Base-by-base conservation (phyloP, 2,888 invertebrate species). In the Limulus polyphemus region DNA sequence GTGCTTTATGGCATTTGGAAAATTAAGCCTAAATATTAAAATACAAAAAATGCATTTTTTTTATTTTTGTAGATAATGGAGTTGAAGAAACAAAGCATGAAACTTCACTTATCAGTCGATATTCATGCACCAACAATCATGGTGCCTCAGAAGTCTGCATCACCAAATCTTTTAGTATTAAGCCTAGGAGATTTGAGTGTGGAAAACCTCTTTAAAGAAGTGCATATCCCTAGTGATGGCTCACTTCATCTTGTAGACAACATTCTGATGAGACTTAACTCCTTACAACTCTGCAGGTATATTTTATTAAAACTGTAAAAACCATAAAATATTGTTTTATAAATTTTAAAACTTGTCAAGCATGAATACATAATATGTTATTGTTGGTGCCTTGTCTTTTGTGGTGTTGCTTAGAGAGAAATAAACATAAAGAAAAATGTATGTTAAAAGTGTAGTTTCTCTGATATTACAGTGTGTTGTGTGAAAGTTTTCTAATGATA, bases 131-230 rank as follows among this genome's bases (percentile, higher is more conserved):
- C 89, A 9, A 83, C 86, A 0, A 75, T 90, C 16, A 76, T 89
- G 50, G 76, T 90, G 57, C 90, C 90, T 0, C 88, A 88, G 71
- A 87, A 87, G 71, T 84, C 86, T 0, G 85, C 86, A 10, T 87
- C 87, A 0, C 86, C 87, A 0, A 87, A 86, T 73, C 79, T 88
- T 10, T 75, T 90, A 56, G 83, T 89, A 32, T 77, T 88, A n/a
- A 86, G 87, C 71, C 55, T 77, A 82, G 88, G 89, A 57, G 84
- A 86, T 72, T 79, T 90, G n/a, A 80, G 81, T 10, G 83, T 89
- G 46, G 87, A 87, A 74, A 90, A 90, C 74, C 87, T 86, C 77
- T 88, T 89, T 77, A 84, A 85, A 71, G 81, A 81, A 65, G 69
- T 70, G 7, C 71, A 70, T 47, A 63, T 71, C 4, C 2, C n/a